Evolutionary conservation across 2,888 invertebrate species (phyloP).

Genomic region (Andrena bicolor): DNA sequence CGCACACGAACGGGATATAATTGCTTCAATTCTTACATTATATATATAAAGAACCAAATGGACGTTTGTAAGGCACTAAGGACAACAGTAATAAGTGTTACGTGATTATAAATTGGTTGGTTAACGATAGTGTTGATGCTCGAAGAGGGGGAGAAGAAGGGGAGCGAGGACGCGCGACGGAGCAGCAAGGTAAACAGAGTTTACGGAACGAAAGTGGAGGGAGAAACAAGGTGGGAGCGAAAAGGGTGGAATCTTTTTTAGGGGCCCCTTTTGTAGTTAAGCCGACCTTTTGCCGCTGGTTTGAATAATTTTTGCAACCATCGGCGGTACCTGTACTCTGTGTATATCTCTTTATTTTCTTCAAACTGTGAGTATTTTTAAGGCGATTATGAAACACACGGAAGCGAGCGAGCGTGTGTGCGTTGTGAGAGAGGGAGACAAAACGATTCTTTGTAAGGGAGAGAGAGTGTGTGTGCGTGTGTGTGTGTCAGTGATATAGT

Average conservation of each 20-base stretch:
- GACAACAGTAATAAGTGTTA: constrained; percentile 77
- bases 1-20: constrained; percentile 70
- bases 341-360: constrained; percentile 78
- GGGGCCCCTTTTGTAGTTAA: constrained; percentile 71
- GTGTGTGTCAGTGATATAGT: constrained; percentile 58
- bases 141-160: constrained; percentile 20
- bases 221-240: constrained; percentile 17
- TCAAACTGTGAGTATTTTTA: constrained; percentile 75
- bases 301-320: constrained; percentile 68
- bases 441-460: constrained; percentile 9
- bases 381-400: constrained; percentile 61
- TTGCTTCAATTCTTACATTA: constrained; percentile 73
- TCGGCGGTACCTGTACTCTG: constrained; percentile 79
- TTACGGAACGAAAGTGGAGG: background rate
- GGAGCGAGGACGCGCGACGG: constrained; percentile 43
- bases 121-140: constrained; percentile 64
- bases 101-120: constrained; percentile 70
- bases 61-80: constrained; percentile 76
- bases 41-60: constrained; percentile 73
- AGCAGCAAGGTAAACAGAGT: constrained; percentile 37
- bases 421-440: constrained; percentile 1
- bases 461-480: constrained; percentile 40
- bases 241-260: constrained; percentile 66
- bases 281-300: constrained; percentile 74
- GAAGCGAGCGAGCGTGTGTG: background rate